Percentiles rank a stretch among this genome's conserved stretches.
phyloP scores from a whole-genome alignment of 2,888 invertebrate genomes.

The Pristionchus fissidentatus region DNA sequence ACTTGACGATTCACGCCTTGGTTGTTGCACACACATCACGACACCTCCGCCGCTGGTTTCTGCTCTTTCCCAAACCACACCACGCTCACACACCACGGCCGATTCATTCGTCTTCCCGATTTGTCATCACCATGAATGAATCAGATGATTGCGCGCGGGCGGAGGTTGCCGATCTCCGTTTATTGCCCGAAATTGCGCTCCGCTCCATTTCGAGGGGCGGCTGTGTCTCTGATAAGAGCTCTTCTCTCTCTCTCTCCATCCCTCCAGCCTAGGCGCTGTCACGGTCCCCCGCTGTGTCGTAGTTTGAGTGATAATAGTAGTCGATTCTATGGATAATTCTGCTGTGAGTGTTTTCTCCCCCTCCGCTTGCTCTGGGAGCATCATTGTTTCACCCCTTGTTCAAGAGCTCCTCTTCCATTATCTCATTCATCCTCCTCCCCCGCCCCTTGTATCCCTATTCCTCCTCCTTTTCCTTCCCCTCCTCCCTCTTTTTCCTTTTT shows the following conservation, averaged over 20 bases:
- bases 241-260: too few species aligned
- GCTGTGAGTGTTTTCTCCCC: neutral
- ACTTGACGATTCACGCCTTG: neutral
- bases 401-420: neutral
- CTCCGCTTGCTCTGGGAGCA: neutral
- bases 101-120: too few species aligned
- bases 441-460: neutral
- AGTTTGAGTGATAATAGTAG: neutral
- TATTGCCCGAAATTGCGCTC: neutral
- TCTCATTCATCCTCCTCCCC: conserved; percentile 3
- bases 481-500: neutral
- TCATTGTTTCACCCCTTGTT: conserved; percentile 1
- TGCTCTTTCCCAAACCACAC: conserved; percentile 22
- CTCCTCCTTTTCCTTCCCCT: neutral
- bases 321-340: neutral
- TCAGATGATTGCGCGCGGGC: too few species aligned
- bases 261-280: too few species aligned
- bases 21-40: too few species aligned
- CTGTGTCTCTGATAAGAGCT: neutral
- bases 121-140: conserved; percentile 20
- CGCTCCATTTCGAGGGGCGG: neutral
- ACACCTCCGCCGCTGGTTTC: too few species aligned
- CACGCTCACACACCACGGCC: neutral
- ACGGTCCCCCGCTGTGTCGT: neutral
- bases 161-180: neutral